A percentile compares a stretch with the other conserved stretches of the same genome.
These are phyloP conservation scores for Drosophila algonquin DNA, from an alignment of 2,888 invertebrate genomes.

Conservation along the genomic window DNA sequence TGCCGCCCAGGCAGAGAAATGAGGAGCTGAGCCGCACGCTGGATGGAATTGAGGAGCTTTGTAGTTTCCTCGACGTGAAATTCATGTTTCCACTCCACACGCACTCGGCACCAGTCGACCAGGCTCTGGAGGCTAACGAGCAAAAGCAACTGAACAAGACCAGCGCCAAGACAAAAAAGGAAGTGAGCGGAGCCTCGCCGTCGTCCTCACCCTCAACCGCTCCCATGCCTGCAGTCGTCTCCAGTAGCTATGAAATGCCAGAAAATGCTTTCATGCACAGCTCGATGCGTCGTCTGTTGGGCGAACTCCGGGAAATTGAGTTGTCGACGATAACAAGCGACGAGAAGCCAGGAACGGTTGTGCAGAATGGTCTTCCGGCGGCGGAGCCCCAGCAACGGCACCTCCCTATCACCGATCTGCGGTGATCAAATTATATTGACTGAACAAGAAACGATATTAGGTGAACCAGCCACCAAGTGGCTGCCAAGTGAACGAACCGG, in stretches of 20 bases:
- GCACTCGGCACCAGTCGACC: conserved; percentile 79
- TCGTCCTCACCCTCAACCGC: neutral
- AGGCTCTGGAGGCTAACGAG: conserved; percentile 84
- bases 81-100: conserved; percentile 78
- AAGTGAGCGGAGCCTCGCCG: neutral
- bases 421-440: conserved; percentile 46
- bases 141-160: conserved; percentile 59
- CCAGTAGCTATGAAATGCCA: conserved; percentile 78
- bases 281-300: conserved; percentile 78
- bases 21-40: conserved; percentile 82
- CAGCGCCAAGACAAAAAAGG: neutral
- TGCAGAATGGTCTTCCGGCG: conserved; percentile 63
- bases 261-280: conserved; percentile 81
- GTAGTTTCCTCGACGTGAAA: conserved; percentile 82
- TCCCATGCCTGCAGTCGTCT: neutral
- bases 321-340: conserved; percentile 79
- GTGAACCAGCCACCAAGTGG: conserved; percentile 38
- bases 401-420: conserved; percentile 26
- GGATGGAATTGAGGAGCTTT: conserved; percentile 85
- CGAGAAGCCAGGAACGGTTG: conserved; percentile 66
- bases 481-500: conserved; percentile 4
- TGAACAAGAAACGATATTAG: conserved; percentile 46
- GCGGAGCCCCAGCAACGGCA: conserved; percentile 71
- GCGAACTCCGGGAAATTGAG: conserved; percentile 82
- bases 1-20: conserved; percentile 67